Evolutionary conservation across 2,888 invertebrate genomes (phyloP).

Genomic region (Euzetes globulus): DNA sequence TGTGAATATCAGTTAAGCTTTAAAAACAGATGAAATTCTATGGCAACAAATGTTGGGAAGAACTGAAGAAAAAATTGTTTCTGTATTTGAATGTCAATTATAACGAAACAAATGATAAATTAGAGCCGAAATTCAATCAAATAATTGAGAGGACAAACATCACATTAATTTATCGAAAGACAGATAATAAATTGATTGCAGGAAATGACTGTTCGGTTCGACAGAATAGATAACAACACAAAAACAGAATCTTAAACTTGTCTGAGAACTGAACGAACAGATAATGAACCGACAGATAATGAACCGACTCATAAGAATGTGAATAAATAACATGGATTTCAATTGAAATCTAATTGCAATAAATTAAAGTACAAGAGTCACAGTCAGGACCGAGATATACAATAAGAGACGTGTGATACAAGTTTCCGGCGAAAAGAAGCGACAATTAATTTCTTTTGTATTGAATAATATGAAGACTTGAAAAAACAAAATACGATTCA

Average conservation of each 20-base stretch:
- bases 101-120: neutral
- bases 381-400: no score
- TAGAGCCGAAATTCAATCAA: neutral
- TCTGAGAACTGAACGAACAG: neutral
- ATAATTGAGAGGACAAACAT: neutral
- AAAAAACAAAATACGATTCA: constrained; percentile 2
- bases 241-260: neutral
- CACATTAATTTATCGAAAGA: neutral
- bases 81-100: no score
- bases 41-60: no score
- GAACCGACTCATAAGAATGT: neutral
- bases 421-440: neutral
- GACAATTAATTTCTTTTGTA: neutral
- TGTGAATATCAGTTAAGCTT: neutral
- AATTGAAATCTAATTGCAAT: neutral
- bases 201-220: neutral
- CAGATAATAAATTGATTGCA: neutral
- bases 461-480: neutral
- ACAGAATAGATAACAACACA: neutral
- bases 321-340: neutral
- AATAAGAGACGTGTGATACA: neutral
- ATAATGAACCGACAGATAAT: neutral
- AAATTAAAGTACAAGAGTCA: neutral
- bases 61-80: no score
- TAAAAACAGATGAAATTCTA: no score